A percentile compares a stretch with the other conserved stretches of the same genome.
phyloP scores from a whole-genome alignment of 2,113 vertebrate species.

The Thamnophis sirtalis region DNA sequence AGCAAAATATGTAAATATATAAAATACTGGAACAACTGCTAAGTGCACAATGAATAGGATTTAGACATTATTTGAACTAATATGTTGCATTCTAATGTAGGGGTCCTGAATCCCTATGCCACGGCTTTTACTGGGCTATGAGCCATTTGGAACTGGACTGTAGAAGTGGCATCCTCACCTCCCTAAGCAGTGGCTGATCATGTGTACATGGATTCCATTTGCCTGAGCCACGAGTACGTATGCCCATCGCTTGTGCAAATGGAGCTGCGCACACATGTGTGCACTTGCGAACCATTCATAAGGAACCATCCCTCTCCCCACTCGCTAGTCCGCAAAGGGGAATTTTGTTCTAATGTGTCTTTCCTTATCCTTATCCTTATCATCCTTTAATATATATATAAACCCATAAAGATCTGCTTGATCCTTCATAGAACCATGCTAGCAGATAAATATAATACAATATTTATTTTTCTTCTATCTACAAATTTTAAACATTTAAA shows the following conservation, averaged over 20 bases:
- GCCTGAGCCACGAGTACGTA: rapidly evolving
- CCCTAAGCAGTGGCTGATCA: neutral
- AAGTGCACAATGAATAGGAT: neutral
- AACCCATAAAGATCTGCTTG: neutral
- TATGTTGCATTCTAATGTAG: neutral
- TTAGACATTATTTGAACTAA: neutral
- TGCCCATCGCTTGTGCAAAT: neutral
- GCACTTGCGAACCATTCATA: neutral
- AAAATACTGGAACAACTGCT: neutral
- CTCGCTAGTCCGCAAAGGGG: neutral
- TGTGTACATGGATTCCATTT: neutral
- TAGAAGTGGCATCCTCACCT: neutral
- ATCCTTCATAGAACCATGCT: neutral
- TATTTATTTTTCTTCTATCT: neutral
- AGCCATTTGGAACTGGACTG: neutral
- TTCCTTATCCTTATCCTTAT: neutral
- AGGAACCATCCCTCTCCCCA: neutral
- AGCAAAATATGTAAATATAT: neutral
- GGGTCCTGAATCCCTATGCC: neutral
- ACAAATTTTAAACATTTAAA: neutral
- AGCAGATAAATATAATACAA: neutral
- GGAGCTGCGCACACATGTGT: neutral
- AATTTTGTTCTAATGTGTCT: neutral
- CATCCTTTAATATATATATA: neutral
- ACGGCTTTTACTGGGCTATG: neutral